Percentiles rank a stretch among this genome's conserved stretches.
These are phyloP conservation scores for Sinocyclocheilus anshuiensis DNA, from an alignment of 2,113 vertebrate genomes.

Conservation along the genomic window DNA sequence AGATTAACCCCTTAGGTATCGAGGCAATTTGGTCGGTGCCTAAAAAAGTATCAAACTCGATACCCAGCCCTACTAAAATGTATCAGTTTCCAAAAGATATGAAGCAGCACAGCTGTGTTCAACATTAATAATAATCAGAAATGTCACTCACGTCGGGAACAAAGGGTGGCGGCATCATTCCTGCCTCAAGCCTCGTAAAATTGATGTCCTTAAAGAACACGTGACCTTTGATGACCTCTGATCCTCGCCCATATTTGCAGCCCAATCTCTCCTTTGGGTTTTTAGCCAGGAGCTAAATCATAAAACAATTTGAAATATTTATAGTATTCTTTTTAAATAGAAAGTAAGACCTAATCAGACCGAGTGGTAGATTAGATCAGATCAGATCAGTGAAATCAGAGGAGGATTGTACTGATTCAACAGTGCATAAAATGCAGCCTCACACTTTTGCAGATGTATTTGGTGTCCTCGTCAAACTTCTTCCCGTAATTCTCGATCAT, in stretches of 20 bases:
- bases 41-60: too few species aligned
- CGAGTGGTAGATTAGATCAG: not conserved
- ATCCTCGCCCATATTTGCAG: conserved; percentile 55
- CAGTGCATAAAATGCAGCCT: conserved; percentile 44
- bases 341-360: not conserved
- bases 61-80: too few species aligned
- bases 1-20: too few species aligned
- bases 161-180: conserved; percentile 75
- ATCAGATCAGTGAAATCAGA: not conserved
- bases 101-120: not conserved
- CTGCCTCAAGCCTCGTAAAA: conserved; percentile 84
- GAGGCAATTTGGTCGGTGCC: too few species aligned
- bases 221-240: conserved; percentile 73
- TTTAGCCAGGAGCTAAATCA: conserved; percentile 77
- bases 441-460: conserved; percentile 76
- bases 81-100: too few species aligned
- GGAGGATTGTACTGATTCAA: not conserved
- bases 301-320: not conserved
- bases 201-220: conserved; percentile 80
- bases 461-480: conserved; percentile 69
- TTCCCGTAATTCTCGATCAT: conserved; percentile 65
- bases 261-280: conserved; percentile 77
- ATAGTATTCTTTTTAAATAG: not conserved
- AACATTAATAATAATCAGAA: not conserved
- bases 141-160: conserved; percentile 76